phyloP scores from a whole-genome alignment of 2,797 vertebrate genomes.

The Hemibagrus guttatus region DNA sequence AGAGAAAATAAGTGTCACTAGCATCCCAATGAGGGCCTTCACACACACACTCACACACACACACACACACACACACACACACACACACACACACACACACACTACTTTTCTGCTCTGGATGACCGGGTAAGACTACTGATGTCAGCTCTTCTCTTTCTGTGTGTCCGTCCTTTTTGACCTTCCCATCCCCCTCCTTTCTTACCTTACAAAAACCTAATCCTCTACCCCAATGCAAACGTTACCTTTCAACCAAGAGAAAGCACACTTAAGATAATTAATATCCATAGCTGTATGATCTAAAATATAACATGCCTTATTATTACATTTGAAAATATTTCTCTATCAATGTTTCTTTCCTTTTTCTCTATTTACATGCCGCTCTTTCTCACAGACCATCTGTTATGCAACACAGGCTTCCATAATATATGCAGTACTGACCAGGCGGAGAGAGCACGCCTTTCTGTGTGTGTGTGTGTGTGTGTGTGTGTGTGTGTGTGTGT shows the following conservation, averaged over 20 bases:
- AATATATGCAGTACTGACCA: constrained; percentile 65
- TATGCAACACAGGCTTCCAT: constrained; percentile 62
- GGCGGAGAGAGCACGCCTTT: constrained; percentile 8
- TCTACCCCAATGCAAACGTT: neutral
- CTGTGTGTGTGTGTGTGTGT: neutral
- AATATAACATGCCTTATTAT: neutral
- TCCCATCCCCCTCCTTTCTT: neutral
- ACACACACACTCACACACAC: neutral
- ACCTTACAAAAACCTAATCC: neutral
- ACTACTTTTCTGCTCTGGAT: constrained; percentile 30
- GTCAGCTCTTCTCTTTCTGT: constrained; percentile 29
- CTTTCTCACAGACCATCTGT: constrained; percentile 43
- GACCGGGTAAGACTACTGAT: constrained; percentile 12
- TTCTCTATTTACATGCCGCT: constrained; percentile 42
- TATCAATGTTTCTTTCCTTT: neutral
- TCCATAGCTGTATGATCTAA: neutral
- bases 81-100: neutral
- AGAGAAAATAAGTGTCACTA: constrained; percentile 11
- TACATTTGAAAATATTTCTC: neutral
- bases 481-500: neutral
- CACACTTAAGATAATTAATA: neutral
- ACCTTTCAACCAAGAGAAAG: neutral
- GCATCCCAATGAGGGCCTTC: constrained; percentile 11
- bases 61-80: neutral
- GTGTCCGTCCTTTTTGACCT: constrained; percentile 6